Evolutionary conservation across 2,888 invertebrate genomes (phyloP), one percentile per base, ranked within the genome.

Genomic region (Sericinus montela): DNA sequence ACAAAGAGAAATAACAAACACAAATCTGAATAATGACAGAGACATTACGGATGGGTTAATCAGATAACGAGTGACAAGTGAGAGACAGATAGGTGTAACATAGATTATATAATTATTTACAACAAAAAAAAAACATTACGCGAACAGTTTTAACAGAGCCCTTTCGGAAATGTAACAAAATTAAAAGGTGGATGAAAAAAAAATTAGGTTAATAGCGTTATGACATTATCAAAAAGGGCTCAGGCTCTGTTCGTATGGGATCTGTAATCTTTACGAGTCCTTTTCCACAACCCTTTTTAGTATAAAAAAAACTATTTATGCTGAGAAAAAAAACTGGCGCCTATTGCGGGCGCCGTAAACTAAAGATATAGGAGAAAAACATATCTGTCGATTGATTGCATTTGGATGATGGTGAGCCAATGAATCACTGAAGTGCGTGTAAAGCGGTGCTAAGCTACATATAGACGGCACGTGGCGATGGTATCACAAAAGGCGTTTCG

Each of bases 201-300:
- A 25, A 25, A 25, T 7, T 7, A 25, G 4, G 19, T 14, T 9
- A 8, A 39, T 7, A 14, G 10, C 14, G 29, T 14, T 32, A 1
- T 5, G 10, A 66, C 61, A 63, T 55, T 63, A 58, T 72, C 77
- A 76, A 74, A 68, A 56, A 65, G 69, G 67, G 73, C 78, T 73
- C 74, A 54, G 30, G 44, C 51, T 39, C 47, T 32, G 48, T 49
- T 53, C 19, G 5, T 19, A 5, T 19, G 36, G 19, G 44, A 45
- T 51, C 38, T 56, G 54, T 52, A 57, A 56, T 55, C 1, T 32
- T 56, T 47, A 69, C 72, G 74, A 78, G 79, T 81, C 83, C 75
- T 74, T 69, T 75, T 87, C 87, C 87, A 87, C 87, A 87, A 87
- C 87, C 89, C 84, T 86, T 87, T 65, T 60, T 59, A 59, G 58